These are phyloP conservation scores for Drosophila putrida DNA, from an alignment of 2,888 invertebrate species.

Conservation along the genomic window DNA sequence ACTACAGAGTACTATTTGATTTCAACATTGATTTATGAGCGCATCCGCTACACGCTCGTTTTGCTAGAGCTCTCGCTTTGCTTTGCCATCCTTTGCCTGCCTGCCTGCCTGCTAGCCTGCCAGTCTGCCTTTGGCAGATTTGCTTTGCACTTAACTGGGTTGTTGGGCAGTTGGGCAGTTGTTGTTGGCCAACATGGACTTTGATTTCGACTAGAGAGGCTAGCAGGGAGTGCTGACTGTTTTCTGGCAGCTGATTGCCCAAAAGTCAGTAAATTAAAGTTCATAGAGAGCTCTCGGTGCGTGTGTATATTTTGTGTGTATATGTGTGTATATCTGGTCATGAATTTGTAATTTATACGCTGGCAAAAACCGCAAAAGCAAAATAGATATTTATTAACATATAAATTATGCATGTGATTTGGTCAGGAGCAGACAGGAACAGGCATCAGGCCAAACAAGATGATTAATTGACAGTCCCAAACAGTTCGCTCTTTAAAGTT, in stretches of 20 bases:
- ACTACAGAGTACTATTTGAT: slow-evolving; percentile 77
- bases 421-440: slow-evolving; percentile 42
- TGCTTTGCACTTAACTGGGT: slow-evolving; percentile 67
- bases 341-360: slow-evolving; percentile 76
- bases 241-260: slow-evolving; percentile 78
- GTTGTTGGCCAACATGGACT: slow-evolving; percentile 21
- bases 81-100: slow-evolving; percentile 1
- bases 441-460: slow-evolving; percentile 35
- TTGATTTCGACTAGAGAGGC: neutral
- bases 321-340: slow-evolving; percentile 47
- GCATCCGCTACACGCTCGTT: slow-evolving; percentile 72
- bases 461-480: slow-evolving; percentile 68
- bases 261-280: slow-evolving; percentile 79
- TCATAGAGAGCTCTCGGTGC: slow-evolving; percentile 41
- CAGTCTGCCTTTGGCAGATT: slow-evolving; percentile 72
- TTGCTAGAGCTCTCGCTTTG: slow-evolving; percentile 12
- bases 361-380: slow-evolving; percentile 77
- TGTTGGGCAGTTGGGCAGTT: slow-evolving; percentile 15
- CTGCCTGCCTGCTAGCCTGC: slow-evolving; percentile 4
- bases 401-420: slow-evolving; percentile 80
- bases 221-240: slow-evolving; percentile 27
- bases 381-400: slow-evolving; percentile 80
- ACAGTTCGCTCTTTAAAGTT: slow-evolving; percentile 54
- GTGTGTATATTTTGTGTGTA: slow-evolving; percentile 15
- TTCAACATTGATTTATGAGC: slow-evolving; percentile 81